These are phyloP conservation scores for Agrypnus murinus DNA, from an alignment of 2,888 invertebrate genomes.

Conservation along the genomic window DNA sequence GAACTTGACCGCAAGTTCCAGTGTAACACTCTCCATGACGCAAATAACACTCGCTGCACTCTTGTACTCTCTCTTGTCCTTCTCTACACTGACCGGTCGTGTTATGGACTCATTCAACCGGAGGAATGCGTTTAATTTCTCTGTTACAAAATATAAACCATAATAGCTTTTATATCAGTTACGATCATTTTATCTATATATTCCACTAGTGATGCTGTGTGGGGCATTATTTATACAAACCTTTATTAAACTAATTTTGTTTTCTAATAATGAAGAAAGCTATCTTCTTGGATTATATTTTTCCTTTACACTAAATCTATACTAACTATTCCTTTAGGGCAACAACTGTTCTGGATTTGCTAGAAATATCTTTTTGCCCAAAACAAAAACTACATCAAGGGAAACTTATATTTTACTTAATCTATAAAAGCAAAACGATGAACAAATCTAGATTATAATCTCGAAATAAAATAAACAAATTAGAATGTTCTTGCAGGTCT, in stretches of 20 bases:
- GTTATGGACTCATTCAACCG: slow-evolving; percentile 36
- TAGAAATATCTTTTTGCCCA: background rate
- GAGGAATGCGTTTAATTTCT: slow-evolving; percentile 39
- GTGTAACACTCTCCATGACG: slow-evolving; percentile 45
- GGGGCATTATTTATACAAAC: too few relatives aligned
- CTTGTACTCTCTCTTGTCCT: slow-evolving; percentile 43
- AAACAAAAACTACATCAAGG: slow-evolving; percentile 3
- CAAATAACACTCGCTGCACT: slow-evolving; percentile 43
- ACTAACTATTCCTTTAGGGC: background rate
- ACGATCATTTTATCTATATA: background rate
- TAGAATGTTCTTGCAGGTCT: slow-evolving; percentile 35
- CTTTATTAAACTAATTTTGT: too few relatives aligned
- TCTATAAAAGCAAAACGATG: slow-evolving; percentile 21
- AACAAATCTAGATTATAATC: slow-evolving; percentile 27
- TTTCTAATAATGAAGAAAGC: too few relatives aligned
- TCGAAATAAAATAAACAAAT: slow-evolving; percentile 27
- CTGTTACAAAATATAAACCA: slow-evolving; percentile 34
- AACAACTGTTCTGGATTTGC: background rate
- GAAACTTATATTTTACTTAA: slow-evolving; percentile 11
- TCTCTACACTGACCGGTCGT: slow-evolving; percentile 36
- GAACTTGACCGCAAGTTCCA: slow-evolving; percentile 45
- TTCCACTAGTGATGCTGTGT: background rate
- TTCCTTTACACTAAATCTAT: background rate
- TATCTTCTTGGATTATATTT: background rate
- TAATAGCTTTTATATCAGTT: slow-evolving; percentile 27